Conservation (phyloP, 2,888 invertebrate genomes). For the Steinernema hermaphroditum region DNA sequence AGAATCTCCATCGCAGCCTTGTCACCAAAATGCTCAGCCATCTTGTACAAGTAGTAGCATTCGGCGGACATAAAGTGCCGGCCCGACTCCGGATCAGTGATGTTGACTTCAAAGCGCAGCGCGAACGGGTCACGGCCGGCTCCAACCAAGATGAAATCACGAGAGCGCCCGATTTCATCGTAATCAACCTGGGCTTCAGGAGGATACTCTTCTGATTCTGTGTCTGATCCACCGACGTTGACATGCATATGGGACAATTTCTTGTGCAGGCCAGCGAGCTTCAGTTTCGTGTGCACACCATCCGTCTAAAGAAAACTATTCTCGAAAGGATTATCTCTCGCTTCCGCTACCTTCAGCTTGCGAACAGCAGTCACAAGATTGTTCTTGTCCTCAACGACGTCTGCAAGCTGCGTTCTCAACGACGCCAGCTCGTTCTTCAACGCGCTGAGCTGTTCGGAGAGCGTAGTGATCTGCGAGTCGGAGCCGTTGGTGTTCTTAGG, state of each 20-base stretch:
- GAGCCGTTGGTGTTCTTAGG: too few relatives aligned
- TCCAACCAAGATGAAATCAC: slow-evolving; percentile 58
- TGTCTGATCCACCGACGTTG: slow-evolving; percentile 29
- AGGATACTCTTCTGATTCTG: slow-evolving; percentile 14
- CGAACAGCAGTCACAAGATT: slow-evolving; percentile 58
- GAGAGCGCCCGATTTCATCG: slow-evolving; percentile 50
- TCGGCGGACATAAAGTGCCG: slow-evolving; percentile 57
- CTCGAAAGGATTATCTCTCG: too few relatives aligned
- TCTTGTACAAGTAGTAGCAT: slow-evolving; percentile 61
- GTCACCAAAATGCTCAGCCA: slow-evolving; percentile 59
- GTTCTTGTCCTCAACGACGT: slow-evolving; percentile 51
- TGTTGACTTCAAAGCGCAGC: slow-evolving; percentile 46
- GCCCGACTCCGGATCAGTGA: slow-evolving; percentile 48
- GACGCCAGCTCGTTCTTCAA: too few relatives aligned
- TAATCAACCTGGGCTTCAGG: slow-evolving; percentile 48
- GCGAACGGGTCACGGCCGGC: slow-evolving; percentile 53
- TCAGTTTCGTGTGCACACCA: slow-evolving; percentile 55
- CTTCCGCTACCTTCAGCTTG: slow-evolving; percentile 61
- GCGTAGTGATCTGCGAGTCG: too few relatives aligned
- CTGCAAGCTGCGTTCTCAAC: not conserved
- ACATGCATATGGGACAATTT: slow-evolving; percentile 37
- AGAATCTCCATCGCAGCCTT: slow-evolving; percentile 44
- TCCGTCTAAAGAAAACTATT: slow-evolving; percentile 57
- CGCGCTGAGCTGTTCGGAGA: too few relatives aligned
- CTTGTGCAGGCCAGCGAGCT: slow-evolving; percentile 45